Evolutionary conservation across 2,113 vertebrate species (phyloP), one percentile per base, ranked within the genome.

Genomic region (Calonectris borealis): DNA sequence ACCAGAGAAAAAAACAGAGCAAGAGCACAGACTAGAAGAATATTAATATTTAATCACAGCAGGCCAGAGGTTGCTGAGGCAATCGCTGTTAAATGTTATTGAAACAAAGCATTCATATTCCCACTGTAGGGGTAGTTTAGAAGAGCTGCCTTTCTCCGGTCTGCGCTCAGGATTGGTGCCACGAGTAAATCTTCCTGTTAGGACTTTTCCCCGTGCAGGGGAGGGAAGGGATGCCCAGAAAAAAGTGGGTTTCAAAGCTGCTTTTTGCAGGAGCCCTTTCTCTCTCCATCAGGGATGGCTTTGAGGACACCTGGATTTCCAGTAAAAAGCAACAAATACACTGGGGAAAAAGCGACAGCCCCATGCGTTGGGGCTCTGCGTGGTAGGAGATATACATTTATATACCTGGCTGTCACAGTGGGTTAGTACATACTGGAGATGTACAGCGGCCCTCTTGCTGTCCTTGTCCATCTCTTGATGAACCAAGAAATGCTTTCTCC

Each of bases 21-120:
- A 36, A 76, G 72, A 95, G 60, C 42, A 36, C 40, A 86, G 92
- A 86, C 44, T 86, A 76, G 93, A 87, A 71, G 85, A 96, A 88
- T 79, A 95, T 97, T 94, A 96, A 94, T 95, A 94, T 96, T 97
- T 97, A 96, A 98, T 93, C 85, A 86, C 64, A 88, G 76, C 69
- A 80, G 95, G 82, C 36, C 52, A 94, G 85, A 60, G 77, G 86
- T 89, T 95, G 11, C 89, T 6, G 93, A 97, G 96, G 81, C 89
- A 95, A 94, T 78, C 11, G 38, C 88, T 91, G 93, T 96, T 95
- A 97, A 97, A 95, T 90, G 91, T 92, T 97, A 96, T 73, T 94
- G 94, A 98, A 96, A 94, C 89, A 96, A 95, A 98, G 55, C 76
- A 82, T 92, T 83, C 71, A 8, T 62, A 86, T 93, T 97, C 76